A percentile compares a stretch with the other conserved stretches of the same genome.
phyloP scores from a whole-genome alignment of 2,797 vertebrate species.

The Antrozous pallidus region DNA sequence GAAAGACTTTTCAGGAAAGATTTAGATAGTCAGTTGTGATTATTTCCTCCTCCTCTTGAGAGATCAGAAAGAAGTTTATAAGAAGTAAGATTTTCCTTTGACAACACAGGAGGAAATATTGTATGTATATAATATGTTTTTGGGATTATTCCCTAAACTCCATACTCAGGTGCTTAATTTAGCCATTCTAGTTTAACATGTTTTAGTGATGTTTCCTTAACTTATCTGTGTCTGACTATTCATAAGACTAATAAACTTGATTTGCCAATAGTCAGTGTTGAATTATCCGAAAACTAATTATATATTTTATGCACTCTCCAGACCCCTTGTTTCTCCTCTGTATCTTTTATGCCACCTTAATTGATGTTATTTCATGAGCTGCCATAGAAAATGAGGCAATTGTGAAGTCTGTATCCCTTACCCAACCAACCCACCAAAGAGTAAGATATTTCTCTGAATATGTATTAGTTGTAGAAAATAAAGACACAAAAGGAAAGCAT shows the following conservation, averaged over 20 bases:
- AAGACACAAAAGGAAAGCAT: not conserved
- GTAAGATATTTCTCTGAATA: not conserved
- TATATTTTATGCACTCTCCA: not conserved
- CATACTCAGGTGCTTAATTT: not conserved
- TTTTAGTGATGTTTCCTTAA: constrained; percentile 47
- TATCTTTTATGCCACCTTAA: not conserved
- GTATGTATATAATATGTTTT: not conserved
- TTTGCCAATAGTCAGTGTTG: constrained; percentile 21
- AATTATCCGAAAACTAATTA: constrained; percentile 46
- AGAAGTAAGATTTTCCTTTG: constrained; percentile 44
- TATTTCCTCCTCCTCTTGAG: not conserved
- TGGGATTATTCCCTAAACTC: constrained; percentile 20
- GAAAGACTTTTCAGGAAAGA: constrained; percentile 31
- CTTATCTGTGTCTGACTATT: constrained; percentile 14
- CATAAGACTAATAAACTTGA: constrained; percentile 46
- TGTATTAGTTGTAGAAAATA: not conserved
- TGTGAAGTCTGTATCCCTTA: not conserved
- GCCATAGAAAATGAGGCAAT: not conserved
- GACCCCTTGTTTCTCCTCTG: not conserved
- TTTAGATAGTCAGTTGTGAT: not conserved
- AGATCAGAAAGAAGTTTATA: constrained; percentile 35
- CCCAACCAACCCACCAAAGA: not conserved
- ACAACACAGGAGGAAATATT: constrained; percentile 35
- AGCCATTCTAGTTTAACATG: constrained; percentile 26
- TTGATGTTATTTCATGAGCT: constrained; percentile 6